phyloP scores from a whole-genome alignment of 1,140 invertebrate species.

The Leptinotarsa texana region DNA sequence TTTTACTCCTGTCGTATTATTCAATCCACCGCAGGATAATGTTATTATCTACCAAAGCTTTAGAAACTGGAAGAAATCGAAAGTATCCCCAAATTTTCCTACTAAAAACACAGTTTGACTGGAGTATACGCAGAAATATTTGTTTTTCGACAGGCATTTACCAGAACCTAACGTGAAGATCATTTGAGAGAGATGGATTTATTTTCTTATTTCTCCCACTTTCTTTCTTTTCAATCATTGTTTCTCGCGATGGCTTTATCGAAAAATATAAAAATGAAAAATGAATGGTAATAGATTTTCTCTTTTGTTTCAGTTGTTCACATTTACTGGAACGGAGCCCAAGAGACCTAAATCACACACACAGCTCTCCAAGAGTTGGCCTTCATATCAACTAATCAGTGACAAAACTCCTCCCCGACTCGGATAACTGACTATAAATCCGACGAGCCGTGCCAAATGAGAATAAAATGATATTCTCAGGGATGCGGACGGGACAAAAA shows the following conservation, averaged over 20 bases:
- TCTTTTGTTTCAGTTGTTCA: neutral
- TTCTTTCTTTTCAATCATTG: neutral
- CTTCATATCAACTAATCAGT: neutral
- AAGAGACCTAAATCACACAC: neutral
- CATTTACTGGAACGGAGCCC: neutral
- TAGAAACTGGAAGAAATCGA: no score
- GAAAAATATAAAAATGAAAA: neutral
- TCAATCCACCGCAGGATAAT: no score
- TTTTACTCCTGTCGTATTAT: no score
- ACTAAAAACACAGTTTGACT: no score
- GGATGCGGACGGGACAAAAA: conserved; percentile 9
- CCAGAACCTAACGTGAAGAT: no score
- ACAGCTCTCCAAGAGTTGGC: neutral
- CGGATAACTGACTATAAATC: neutral
- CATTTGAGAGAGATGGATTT: no score
- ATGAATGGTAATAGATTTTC: neutral
- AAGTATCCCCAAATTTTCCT: no score
- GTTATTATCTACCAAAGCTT: no score
- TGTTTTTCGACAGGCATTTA: no score
- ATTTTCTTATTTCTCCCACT: no score
- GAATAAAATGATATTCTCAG: neutral
- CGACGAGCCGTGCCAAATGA: neutral
- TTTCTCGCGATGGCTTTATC: neutral
- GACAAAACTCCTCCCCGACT: neutral
- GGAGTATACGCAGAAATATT: no score